These are phyloP conservation scores for Mallotus villosus DNA, from an alignment of 2,797 vertebrate genomes.

Conservation along the genomic window DNA sequence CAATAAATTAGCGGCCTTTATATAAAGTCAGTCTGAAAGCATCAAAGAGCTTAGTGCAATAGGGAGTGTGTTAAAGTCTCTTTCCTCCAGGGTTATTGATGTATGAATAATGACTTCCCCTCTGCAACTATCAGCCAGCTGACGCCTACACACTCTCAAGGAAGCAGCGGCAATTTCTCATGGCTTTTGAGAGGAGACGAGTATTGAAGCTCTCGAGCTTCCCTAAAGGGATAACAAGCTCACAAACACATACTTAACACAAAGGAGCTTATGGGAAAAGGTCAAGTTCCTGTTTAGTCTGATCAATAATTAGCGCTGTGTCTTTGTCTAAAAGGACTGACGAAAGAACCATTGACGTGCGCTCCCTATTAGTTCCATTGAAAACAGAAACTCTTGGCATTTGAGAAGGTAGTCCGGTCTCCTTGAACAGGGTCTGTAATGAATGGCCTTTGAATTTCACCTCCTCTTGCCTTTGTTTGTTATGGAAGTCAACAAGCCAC, in stretches of 20 bases:
- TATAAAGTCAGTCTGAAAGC: neutral
- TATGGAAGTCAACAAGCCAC: conserved; percentile 18
- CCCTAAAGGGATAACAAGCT: conserved; percentile 22
- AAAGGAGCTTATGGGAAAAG: conserved; percentile 34
- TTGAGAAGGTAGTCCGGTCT: conserved; percentile 15
- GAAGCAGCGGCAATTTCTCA: conserved; percentile 17
- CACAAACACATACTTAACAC: conserved; percentile 20
- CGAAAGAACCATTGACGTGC: conserved; percentile 36
- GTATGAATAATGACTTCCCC: conserved; percentile 55
- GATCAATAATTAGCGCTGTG: conserved; percentile 47
- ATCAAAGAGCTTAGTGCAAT: conserved; percentile 4
- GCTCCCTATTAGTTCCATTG: conserved; percentile 20
- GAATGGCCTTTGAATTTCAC: conserved; percentile 23
- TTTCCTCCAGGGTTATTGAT: conserved; percentile 30
- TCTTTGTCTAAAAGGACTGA: conserved; percentile 23
- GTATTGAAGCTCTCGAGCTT: conserved; percentile 23
- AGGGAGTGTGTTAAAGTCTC: conserved; percentile 38
- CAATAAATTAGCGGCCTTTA: neutral
- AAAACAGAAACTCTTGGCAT: conserved; percentile 50
- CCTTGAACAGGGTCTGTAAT: conserved; percentile 11
- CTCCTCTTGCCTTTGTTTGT: conserved; percentile 29
- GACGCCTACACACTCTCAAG: conserved; percentile 36
- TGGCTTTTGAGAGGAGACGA: conserved; percentile 39
- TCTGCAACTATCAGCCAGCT: conserved; percentile 46
- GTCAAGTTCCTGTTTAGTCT: conserved; percentile 61